Evolutionary conservation across 2,797 vertebrate genomes (phyloP), one percentile per base, ranked within the genome.

Genomic region (Artibeus lituratus): DNA sequence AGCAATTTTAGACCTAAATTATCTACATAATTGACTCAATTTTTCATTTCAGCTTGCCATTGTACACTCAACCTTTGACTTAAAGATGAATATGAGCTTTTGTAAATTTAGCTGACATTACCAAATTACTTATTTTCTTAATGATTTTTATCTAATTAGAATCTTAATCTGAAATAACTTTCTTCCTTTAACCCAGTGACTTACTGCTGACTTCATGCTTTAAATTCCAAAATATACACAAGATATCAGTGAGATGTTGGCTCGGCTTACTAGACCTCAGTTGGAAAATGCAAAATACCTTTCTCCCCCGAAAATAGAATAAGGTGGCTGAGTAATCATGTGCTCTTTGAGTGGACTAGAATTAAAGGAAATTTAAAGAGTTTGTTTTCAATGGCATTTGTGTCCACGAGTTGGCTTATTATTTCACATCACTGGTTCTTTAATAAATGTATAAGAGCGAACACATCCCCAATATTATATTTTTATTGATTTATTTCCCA

Each of bases 1-100:
- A 88, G 65, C 94, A 96, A 96, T 92, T 96, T 91, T 65, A 95
- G 77, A 93, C 77, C 90, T 87, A 62, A 88, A 95, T 96, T 96
- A 96, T 93, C 95, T 86, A 95, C 94, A 94, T 96, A 97, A 97
- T 97, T 95, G 96, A 95, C 87, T 88, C 94, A 59, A 97, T 97
- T 97, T 94, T 97, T 97, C 96, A 97, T 97, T 88, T 94, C 92
- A 89, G 86, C 90, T 95, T 53, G 94, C 95, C 92, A 24, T 15
- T 32, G 57, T 93, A 94, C 84, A 97, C 85, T 96, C 62, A 95
- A 94, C 93, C 95, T 89, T 93, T 96, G 65, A 37, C 95, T 87
- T 92, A 81, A 59, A 96, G 82, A 95, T 91, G 92, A 97, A 97
- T 97, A 94, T 96, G 94, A 96, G 95, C 95, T 94, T 94, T 96